phyloP scores from a whole-genome alignment of 1,140 invertebrate species.

The Mycetomoellerius zeteki region DNA sequence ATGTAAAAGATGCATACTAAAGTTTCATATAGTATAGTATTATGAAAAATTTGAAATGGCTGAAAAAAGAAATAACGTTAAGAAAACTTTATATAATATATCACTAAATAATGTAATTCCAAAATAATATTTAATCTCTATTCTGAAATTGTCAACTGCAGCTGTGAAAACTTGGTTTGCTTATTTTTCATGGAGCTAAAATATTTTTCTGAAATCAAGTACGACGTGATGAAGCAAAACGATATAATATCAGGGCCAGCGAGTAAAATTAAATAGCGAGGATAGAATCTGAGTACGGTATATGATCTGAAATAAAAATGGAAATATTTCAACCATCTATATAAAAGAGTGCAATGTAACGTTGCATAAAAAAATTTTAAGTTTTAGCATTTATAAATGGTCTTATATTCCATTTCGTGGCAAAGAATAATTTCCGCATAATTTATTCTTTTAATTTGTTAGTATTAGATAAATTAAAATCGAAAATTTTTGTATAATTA shows the following conservation, averaged over 20 bases:
- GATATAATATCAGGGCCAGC: constrained; percentile 68
- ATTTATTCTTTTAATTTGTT: background rate
- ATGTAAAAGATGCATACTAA: background rate
- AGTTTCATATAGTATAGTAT: background rate
- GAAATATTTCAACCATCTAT: constrained; percentile 67
- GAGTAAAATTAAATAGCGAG: constrained; percentile 74
- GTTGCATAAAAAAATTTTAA: constrained; percentile 68
- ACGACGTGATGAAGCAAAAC: constrained; percentile 58
- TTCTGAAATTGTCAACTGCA: background rate
- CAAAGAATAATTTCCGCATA: background rate
- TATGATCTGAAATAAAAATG: constrained; percentile 71
- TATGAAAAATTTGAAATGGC: background rate
- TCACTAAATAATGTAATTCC: background rate
- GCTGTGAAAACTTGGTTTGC: background rate
- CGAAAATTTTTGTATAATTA: background rate
- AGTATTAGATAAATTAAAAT: background rate
- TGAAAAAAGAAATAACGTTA: background rate
- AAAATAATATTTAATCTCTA: constrained; percentile 9
- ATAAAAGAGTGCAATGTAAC: constrained; percentile 70
- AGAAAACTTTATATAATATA: background rate
- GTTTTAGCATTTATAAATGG: constrained; percentile 49
- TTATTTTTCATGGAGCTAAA: background rate
- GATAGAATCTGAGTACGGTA: constrained; percentile 68
- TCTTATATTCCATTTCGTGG: background rate
- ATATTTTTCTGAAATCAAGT: constrained; percentile 52